These are phyloP conservation scores for Falco naumanni DNA, from an alignment of 2,797 vertebrate genomes.

Conservation along the genomic window DNA sequence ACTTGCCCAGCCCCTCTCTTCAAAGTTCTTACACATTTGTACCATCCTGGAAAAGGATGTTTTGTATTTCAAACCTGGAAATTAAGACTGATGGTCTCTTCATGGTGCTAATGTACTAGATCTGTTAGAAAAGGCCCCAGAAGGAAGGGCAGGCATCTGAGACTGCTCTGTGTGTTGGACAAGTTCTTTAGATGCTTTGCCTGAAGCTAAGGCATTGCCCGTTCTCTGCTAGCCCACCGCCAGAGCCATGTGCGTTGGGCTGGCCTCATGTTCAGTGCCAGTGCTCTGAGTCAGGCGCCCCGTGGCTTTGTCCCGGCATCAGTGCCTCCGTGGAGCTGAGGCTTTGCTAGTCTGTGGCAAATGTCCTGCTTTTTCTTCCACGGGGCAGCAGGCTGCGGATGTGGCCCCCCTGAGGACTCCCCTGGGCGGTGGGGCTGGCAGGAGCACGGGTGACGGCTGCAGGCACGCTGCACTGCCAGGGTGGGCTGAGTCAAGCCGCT, in stretches of 20 bases:
- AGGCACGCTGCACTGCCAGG: accelerated
- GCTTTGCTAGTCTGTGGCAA: background rate
- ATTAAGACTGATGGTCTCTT: background rate
- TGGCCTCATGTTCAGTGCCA: background rate
- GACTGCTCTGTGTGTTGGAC: background rate
- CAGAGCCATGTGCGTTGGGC: background rate
- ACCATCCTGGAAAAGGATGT: background rate
- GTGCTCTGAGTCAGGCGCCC: background rate
- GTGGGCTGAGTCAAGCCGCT: background rate
- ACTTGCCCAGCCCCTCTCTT: background rate
- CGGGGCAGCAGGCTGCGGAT: background rate
- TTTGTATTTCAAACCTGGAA: background rate
- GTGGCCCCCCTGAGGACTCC: background rate
- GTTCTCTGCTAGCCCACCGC: background rate
- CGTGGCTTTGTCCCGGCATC: background rate
- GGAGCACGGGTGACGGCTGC: accelerated
- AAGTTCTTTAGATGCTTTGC: background rate
- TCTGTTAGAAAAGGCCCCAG: background rate
- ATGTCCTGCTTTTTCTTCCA: background rate
- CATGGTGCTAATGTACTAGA: background rate
- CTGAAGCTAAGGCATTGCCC: background rate
- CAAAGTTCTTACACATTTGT: background rate
- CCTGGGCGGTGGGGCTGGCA: background rate
- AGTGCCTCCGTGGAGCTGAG: background rate
- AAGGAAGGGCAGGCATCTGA: background rate